Conservation (phyloP, 23 tunicate genomes). For the Oikopleura dioica region DNA sequence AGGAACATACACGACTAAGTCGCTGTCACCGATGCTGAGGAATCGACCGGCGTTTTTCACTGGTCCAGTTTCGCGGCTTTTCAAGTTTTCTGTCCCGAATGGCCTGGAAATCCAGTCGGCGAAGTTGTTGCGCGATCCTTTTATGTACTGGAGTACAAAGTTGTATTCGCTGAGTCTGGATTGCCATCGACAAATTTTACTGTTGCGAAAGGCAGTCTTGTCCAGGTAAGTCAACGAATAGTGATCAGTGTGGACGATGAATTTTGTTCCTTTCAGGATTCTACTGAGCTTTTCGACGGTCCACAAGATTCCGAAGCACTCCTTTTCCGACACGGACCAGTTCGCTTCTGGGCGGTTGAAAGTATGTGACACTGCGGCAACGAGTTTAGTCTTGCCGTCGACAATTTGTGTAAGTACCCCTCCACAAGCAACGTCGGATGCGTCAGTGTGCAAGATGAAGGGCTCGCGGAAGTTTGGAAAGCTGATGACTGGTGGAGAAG, state of each 20-base stretch:
- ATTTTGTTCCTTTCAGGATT: neutral
- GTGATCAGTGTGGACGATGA: neutral
- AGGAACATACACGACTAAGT: neutral
- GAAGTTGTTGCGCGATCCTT: neutral
- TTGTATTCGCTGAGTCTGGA: neutral
- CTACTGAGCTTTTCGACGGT: neutral
- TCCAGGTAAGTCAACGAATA: neutral
- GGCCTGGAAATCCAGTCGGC: neutral
- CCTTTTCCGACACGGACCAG: constrained; percentile 14
- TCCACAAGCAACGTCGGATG: neutral
- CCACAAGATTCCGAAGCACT: constrained; percentile 9
- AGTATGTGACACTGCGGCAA: neutral
- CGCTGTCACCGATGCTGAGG: neutral
- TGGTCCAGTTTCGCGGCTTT: neutral
- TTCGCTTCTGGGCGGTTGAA: constrained; percentile 9
- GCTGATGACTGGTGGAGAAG: neutral
- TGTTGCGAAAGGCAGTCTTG: neutral
- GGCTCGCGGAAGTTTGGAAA: neutral
- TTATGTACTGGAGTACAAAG: neutral
- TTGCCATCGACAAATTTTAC: constrained; percentile 2
- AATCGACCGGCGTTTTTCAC: neutral
- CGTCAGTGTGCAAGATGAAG: constrained; percentile 9
- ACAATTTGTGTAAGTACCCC: neutral
- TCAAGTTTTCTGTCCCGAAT: neutral
- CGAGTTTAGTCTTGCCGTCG: neutral